phyloP scores from a whole-genome alignment of 2,797 vertebrate species.

The Xyrichtys novacula region DNA sequence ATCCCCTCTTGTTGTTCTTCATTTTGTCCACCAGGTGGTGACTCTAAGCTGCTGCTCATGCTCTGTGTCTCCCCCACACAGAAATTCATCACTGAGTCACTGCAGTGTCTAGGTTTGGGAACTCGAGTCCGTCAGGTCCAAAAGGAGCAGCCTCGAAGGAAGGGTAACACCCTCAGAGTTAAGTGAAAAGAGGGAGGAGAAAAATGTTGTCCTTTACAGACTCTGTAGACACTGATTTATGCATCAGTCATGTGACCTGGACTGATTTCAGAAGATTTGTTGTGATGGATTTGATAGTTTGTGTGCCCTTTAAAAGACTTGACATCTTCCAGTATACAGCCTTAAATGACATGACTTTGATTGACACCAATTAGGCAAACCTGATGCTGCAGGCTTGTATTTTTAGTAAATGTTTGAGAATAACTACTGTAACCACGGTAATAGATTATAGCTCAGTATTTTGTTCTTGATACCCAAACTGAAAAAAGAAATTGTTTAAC shows the following conservation, averaged over 20 bases:
- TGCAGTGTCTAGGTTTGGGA: slow-evolving; percentile 89
- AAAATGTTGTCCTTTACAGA: background rate
- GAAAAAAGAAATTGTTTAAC: too few species aligned
- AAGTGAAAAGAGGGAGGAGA: slow-evolving; percentile 48
- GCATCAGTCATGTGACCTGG: background rate
- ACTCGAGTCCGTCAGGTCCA: slow-evolving; percentile 85
- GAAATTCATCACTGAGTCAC: slow-evolving; percentile 85
- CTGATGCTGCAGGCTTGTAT: background rate
- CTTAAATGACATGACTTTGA: slow-evolving; percentile 24
- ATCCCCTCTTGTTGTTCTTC: background rate
- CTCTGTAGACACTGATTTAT: too few species aligned
- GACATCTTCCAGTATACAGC: slow-evolving; percentile 4
- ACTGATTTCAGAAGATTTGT: background rate
- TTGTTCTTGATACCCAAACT: too few species aligned
- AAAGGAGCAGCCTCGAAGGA: slow-evolving; percentile 76
- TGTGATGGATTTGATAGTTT: background rate
- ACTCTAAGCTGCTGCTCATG: slow-evolving; percentile 89
- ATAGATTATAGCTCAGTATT: too few species aligned
- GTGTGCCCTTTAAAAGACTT: background rate
- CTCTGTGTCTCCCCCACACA: slow-evolving; percentile 88
- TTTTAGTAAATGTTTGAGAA: background rate
- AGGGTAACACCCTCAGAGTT: slow-evolving; percentile 67
- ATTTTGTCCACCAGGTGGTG: slow-evolving; percentile 83
- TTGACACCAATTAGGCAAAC: background rate
- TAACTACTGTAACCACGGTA: too few species aligned